Evolutionary conservation across 2,113 vertebrate species (phyloP).

Genomic region (Megaptera novaeangliae): DNA sequence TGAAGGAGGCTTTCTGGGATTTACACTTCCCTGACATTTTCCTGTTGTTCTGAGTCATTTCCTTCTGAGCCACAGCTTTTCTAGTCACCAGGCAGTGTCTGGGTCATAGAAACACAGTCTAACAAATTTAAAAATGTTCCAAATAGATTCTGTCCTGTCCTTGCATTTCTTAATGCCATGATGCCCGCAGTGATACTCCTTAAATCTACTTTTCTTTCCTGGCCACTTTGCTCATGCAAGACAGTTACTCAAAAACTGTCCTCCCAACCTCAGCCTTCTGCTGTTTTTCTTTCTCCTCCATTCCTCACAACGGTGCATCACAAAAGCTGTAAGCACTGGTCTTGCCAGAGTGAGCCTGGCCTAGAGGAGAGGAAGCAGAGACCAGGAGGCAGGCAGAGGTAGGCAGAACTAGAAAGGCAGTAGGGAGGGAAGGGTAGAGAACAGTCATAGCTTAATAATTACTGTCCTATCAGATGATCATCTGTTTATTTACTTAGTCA

Average conservation of each 20-base stretch:
- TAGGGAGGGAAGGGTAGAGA: background rate
- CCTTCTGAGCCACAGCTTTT: background rate
- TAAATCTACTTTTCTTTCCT: background rate
- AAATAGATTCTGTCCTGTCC: background rate
- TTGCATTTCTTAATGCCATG: background rate
- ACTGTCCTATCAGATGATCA: background rate
- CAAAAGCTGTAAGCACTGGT: background rate
- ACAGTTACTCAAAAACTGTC: background rate
- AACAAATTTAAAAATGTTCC: background rate
- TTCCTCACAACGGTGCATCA: accelerated
- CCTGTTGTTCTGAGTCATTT: slow-evolving; percentile 48
- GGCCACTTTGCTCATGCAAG: background rate
- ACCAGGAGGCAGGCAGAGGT: background rate
- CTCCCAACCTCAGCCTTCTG: background rate
- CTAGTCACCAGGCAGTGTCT: background rate
- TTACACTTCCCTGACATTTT: slow-evolving; percentile 25
- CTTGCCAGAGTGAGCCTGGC: background rate
- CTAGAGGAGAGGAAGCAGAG: background rate
- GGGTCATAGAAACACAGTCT: background rate
- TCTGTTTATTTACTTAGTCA: background rate
- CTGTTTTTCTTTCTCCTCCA: background rate
- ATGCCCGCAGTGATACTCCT: background rate
- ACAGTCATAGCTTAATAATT: background rate
- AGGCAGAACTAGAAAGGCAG: background rate
- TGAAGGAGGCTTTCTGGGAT: slow-evolving; percentile 33